A percentile compares a stretch with the other conserved stretches of the same genome.
Conservation (phyloP, 2,113 vertebrate species). For the Glaucomys volans region DNA sequence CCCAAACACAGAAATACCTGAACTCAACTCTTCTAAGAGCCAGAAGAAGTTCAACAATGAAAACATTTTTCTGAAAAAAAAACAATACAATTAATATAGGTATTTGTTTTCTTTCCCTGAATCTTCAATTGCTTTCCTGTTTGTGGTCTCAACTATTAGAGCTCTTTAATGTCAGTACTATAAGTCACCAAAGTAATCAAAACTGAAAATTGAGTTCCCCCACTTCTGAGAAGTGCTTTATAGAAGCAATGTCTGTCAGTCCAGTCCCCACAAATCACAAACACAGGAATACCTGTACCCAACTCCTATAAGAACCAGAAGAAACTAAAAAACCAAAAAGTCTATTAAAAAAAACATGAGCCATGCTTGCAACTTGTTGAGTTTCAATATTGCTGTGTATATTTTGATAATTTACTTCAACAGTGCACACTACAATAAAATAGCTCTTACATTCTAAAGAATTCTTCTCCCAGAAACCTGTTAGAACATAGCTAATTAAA, state of each 20-base stretch:
- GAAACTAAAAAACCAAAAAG: neutral
- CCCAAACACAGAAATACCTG: neutral
- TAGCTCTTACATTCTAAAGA: neutral
- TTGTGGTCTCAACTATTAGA: neutral
- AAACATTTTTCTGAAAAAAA: neutral
- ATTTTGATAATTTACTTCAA: neutral
- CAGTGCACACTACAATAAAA: neutral
- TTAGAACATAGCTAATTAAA: slow-evolving; percentile 64
- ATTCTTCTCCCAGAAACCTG: neutral
- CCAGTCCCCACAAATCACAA: neutral
- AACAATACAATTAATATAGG: neutral
- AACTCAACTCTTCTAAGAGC: neutral
- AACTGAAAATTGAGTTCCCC: neutral
- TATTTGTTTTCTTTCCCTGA: neutral
- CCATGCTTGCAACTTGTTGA: neutral
- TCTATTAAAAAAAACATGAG: neutral
- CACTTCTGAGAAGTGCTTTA: slow-evolving; percentile 15
- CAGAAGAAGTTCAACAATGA: neutral
- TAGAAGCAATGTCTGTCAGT: neutral
- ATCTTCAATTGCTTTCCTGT: neutral
- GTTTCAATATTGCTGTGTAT: neutral
- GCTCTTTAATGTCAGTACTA: neutral
- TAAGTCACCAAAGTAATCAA: neutral
- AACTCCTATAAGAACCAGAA: neutral
- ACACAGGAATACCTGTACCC: neutral